Evolutionary conservation across 2,888 invertebrate genomes (phyloP), one percentile per base, ranked within the genome.

Genomic region (Theodoxus fluviatilis): DNA sequence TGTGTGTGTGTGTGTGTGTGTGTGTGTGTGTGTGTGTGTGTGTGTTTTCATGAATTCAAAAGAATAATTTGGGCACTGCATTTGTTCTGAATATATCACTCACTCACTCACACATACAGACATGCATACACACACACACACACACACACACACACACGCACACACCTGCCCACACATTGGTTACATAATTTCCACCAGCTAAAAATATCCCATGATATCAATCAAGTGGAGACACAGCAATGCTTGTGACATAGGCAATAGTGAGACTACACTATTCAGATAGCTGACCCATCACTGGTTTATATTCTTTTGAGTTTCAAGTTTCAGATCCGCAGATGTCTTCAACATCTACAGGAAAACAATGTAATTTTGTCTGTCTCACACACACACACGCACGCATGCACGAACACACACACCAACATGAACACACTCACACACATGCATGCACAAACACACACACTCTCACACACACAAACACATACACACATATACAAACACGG

Each of bases 111-210:
- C 37, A 38, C 63, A 63, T 33, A 38, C n/a, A 38, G 22, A 22
- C 63, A 38, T n/a, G n/a, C 38, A 63, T 25, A 38, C 37, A 63
- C 63, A 63, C 38, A 38, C 37, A 63, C 63, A 63, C 38, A 38
- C 63, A 63, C 63, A 22, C 38, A 63, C 63, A 63, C 63, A 63
- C 38, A 38, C 61, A 61, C 61, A 61, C 61, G 37, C 61, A 61
- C 61, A 61, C 61, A 33, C 61, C 33, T 37, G n/a, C 61, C 9
- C n/a, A n/a, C 61, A 61, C 3, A n/a, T n/a, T n/a, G n/a, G n/a
- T n/a, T n/a, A n/a, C n/a, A n/a, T n/a, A n/a, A n/a, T n/a, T n/a
- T n/a, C n/a, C n/a, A n/a, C n/a, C n/a, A n/a, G n/a, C n/a, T n/a
- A n/a, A n/a, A n/a, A n/a, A n/a, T n/a, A n/a, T n/a, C n/a, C n/a